Evolutionary conservation across 1,140 invertebrate species (phyloP), one percentile per base, ranked within the genome.

Genomic region (Aleiodes sp.): DNA sequence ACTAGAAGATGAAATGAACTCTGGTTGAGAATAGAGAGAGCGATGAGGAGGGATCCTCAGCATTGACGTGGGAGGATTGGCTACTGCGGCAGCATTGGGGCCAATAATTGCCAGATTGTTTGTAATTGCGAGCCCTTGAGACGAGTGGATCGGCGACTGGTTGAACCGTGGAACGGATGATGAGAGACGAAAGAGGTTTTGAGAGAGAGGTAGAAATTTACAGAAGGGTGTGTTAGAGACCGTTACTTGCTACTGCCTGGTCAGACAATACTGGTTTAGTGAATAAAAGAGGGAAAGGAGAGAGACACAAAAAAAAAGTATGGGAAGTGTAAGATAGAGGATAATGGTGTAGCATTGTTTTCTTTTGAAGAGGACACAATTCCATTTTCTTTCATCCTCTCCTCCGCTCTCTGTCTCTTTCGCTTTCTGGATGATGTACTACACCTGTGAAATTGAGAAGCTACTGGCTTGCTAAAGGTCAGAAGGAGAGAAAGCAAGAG

Each of bases 51-150:
- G 59, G 43, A 26, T 28, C 6, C 7, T 67, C 24, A 26, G 37
- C 39, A 69, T 69, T 70, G 65, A 66, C 68, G 68, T 73, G 67
- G 71, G 67, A 71, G 64, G 46, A 63, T 33, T n/a, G 63, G 31
- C 52, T 41, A 28, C 33, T 24, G 64, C 26, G n/a, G 31, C 31
- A 61, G 28, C 21, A 31, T 28, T 74, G 67, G 65, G 70, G 70
- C 73, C 75, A 78, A 79, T 83, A 78, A 81, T 83, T 83, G 81
- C 78, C 80, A 79, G 80, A 82, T 83, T 82, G 81, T 77, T 82
- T 79, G 80, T 82, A 82, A 83, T 82, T 82, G 80, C 77, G 78
- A 80, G 75, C 79, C 78, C 79, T 83, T 73, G 79, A 81, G 80
- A 83, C 79, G 72, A 78, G 74, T 76, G 71, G 68, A 59, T 33